These are phyloP conservation scores for Palythoa grandiflora DNA, from an alignment of 92 coral and sea anemone genomes.

Conservation along the genomic window DNA sequence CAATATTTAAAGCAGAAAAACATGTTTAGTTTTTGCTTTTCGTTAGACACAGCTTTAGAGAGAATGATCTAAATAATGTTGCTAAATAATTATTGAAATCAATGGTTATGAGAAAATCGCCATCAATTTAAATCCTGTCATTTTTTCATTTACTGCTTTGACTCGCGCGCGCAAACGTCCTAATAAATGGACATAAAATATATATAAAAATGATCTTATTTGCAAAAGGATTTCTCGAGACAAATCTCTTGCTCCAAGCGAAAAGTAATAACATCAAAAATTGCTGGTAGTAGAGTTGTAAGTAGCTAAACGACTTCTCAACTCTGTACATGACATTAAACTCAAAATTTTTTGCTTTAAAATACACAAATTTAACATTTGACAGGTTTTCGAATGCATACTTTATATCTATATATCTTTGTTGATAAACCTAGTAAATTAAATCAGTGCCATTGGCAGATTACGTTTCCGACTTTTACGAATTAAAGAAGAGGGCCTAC, in stretches of 20 bases:
- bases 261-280: not conserved
- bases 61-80: slow-evolving; percentile 3
- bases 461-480: slow-evolving; percentile 6
- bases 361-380: not conserved
- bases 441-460: not conserved
- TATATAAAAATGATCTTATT: not conserved
- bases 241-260: not conserved
- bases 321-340: not conserved
- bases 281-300: not conserved
- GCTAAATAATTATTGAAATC: slow-evolving; percentile 9
- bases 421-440: slow-evolving; percentile 4
- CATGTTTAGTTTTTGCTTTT: slow-evolving; percentile 23
- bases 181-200: not conserved
- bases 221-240: not conserved
- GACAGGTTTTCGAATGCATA: not conserved
- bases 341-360: not conserved
- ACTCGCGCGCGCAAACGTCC: not conserved
- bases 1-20: slow-evolving; percentile 28
- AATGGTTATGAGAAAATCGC: not conserved
- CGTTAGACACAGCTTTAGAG: slow-evolving; percentile 9
- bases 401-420: slow-evolving; percentile 14
- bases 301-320: not conserved
- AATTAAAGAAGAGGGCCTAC: not conserved
- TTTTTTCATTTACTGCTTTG: not conserved
- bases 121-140: not conserved